phyloP scores from a whole-genome alignment of 2,797 vertebrate genomes.

The Mus minutoides region DNA sequence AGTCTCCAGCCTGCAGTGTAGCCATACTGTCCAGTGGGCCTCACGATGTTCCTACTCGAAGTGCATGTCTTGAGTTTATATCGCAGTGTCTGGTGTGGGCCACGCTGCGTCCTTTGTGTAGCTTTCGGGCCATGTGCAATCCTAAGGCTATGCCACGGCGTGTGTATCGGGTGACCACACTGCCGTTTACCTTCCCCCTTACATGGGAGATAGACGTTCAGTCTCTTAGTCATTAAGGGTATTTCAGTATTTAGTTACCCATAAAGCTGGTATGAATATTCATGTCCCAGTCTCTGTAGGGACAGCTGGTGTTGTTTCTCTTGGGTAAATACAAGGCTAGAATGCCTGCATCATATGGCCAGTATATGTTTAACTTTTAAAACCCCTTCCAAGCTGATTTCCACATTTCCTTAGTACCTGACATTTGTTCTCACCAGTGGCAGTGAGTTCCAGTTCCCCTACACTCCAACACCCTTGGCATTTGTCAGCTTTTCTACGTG shows the following conservation, averaged over 20 bases:
- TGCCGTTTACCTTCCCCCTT: background rate
- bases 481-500: background rate
- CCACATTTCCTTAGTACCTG: background rate
- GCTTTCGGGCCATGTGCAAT: background rate
- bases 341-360: background rate
- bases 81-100: rapidly evolving
- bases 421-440: background rate
- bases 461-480: background rate
- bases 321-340: background rate
- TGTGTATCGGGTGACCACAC: background rate
- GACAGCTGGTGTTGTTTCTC: background rate
- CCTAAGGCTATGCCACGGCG: background rate
- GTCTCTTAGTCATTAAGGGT: background rate
- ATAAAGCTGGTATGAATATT: background rate
- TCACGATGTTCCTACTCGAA: background rate
- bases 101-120: background rate
- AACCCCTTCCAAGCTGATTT: background rate
- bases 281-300: background rate
- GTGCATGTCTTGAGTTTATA: background rate
- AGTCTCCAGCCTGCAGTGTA: background rate
- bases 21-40: background rate
- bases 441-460: rapidly evolving
- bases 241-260: too few species aligned
- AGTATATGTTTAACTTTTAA: background rate
- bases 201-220: background rate